Percentiles rank a stretch among this genome's conserved stretches.
phyloP scores from a whole-genome alignment of 2,113 vertebrate species.

The Eptesicus fuscus region DNA sequence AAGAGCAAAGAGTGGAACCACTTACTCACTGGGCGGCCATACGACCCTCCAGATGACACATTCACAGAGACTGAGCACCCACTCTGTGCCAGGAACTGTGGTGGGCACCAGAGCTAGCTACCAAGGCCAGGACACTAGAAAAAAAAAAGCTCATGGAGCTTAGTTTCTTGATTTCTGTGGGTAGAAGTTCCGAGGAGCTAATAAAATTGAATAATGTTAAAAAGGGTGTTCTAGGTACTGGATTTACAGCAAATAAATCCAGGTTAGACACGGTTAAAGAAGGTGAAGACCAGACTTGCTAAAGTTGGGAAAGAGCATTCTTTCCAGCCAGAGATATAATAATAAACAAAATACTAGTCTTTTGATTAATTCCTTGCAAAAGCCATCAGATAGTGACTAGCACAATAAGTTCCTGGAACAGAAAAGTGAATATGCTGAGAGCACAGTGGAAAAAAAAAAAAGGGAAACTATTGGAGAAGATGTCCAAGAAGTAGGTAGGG shows the following conservation, averaged over 20 bases:
- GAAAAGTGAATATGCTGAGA: neutral
- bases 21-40: too few species aligned
- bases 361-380: neutral
- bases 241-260: too few species aligned
- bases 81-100: too few species aligned
- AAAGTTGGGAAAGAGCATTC: neutral
- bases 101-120: accelerated
- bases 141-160: accelerated
- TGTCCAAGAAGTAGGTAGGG: neutral
- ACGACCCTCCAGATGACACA: accelerated
- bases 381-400: neutral
- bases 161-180: neutral
- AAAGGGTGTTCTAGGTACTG: neutral
- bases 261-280: neutral
- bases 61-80: accelerated
- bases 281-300: neutral
- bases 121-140: neutral
- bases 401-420: neutral
- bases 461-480: neutral
- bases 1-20: neutral
- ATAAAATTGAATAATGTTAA: neutral
- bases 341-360: neutral
- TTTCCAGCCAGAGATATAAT: neutral
- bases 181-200: neutral
- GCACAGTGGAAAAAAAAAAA: too few species aligned